Evolutionary conservation across 1,140 invertebrate species (phyloP).

Genomic region (Hylaeus volcanicus): DNA sequence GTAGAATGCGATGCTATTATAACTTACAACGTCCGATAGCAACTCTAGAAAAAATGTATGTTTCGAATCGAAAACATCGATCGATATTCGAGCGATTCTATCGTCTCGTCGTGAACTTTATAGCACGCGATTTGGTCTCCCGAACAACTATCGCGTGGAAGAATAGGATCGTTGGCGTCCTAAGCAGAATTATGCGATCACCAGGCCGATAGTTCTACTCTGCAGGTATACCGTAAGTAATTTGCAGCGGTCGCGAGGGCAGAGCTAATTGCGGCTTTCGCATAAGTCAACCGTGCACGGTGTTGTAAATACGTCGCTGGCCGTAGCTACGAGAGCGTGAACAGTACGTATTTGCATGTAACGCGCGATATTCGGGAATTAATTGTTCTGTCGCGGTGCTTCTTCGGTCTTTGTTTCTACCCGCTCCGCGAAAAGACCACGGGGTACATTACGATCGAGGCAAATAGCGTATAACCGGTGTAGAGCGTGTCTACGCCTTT

Average conservation of each 20-base stretch:
- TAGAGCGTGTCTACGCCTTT: background rate
- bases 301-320: constrained; percentile 51
- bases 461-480: constrained; percentile 37
- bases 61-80: no score
- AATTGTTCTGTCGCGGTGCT: constrained; percentile 31
- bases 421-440: constrained; percentile 5
- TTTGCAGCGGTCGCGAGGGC: constrained; percentile 50
- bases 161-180: background rate
- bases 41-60: no score
- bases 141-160: background rate
- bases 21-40: no score
- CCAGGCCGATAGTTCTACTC: constrained; percentile 54
- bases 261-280: constrained; percentile 56
- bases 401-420: constrained; percentile 26
- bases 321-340: constrained; percentile 41
- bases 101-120: no score
- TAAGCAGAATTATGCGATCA: constrained; percentile 38
- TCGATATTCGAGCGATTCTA: no score
- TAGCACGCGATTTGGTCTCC: background rate
- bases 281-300: constrained; percentile 44
- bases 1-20: no score
- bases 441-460: constrained; percentile 8
- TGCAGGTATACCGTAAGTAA: constrained; percentile 51
- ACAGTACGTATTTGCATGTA: constrained; percentile 40
- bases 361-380: constrained; percentile 34